Percentiles rank a stretch among this genome's conserved stretches.
Evolutionary conservation across 2,888 invertebrate species (phyloP).

Genomic region (Beris morrisii): DNA sequence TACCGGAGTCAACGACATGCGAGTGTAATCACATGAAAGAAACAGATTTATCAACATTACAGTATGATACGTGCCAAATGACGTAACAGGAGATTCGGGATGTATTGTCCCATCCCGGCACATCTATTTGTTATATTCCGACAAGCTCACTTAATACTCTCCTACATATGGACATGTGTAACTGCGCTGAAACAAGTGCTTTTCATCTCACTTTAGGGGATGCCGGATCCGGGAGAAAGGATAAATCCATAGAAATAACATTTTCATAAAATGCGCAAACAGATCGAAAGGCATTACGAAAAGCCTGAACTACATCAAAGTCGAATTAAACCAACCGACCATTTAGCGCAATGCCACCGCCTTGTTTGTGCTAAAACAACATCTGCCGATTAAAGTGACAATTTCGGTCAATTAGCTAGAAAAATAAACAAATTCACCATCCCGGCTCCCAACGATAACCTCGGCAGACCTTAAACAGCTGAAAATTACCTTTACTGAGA

Average conservation of each 20-base stretch:
- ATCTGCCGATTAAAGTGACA: conserved; percentile 35
- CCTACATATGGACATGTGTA: too few species aligned
- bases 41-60: conserved; percentile 38
- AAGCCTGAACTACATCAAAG: conserved; percentile 21
- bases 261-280: conserved; percentile 11
- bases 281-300: conserved; percentile 12
- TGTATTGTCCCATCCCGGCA: conserved; percentile 12
- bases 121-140: too few species aligned
- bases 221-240: background rate
- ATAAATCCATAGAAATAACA: conserved; percentile 15
- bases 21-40: conserved; percentile 36
- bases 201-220: background rate
- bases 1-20: conserved; percentile 32
- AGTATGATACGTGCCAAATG: conserved; percentile 32
- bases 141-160: too few species aligned
- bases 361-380: conserved; percentile 30
- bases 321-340: conserved; percentile 26
- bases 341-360: background rate
- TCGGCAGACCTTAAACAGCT: conserved; percentile 5
- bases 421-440: conserved; percentile 26
- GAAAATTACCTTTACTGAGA: conserved; percentile 17
- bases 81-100: conserved; percentile 26
- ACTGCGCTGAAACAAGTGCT: background rate
- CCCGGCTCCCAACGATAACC: background rate
- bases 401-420: conserved; percentile 34